Conservation (phyloP, 1,140 invertebrate genomes). For the Cylas formicarius region DNA sequence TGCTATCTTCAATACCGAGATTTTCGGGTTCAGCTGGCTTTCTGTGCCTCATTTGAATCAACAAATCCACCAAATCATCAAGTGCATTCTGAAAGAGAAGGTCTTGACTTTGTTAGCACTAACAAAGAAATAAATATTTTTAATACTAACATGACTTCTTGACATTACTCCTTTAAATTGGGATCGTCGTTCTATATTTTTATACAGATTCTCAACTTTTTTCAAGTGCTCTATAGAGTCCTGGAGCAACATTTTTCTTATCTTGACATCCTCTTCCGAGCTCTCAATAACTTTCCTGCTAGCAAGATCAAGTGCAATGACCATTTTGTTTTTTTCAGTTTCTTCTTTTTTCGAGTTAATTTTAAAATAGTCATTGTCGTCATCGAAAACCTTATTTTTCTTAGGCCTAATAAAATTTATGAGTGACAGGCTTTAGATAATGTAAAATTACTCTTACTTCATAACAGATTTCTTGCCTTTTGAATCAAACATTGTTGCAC, state of each 20-base stretch:
- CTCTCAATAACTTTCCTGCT: constrained; percentile 48
- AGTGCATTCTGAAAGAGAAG: constrained; percentile 22
- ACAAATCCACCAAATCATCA: constrained; percentile 31
- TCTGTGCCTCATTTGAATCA: constrained; percentile 33
- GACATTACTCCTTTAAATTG: constrained; percentile 9
- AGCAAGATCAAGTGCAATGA: constrained; percentile 75
- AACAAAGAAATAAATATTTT: constrained; percentile 5
- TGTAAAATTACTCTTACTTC: constrained; percentile 17
- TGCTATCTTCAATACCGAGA: constrained; percentile 26
- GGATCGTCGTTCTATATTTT: constrained; percentile 27
- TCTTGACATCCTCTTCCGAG: constrained; percentile 28
- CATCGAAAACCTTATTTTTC: constrained; percentile 86
- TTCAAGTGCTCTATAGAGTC: constrained; percentile 31
- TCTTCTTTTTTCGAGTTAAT: constrained; percentile 61
- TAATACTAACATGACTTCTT: constrained; percentile 19
- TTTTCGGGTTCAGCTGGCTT: constrained; percentile 29
- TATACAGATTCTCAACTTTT: constrained; percentile 30
- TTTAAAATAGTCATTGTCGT: constrained; percentile 90
- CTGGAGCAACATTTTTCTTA: constrained; percentile 26
- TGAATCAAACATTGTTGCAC: constrained; percentile 17
- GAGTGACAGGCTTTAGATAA: neutral
- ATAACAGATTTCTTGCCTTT: constrained; percentile 21
- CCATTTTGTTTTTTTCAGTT: constrained; percentile 52
- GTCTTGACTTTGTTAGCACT: neutral
- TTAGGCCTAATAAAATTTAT: constrained; percentile 19